These are phyloP conservation scores for Geotrupes spiniger DNA, from an alignment of 2,888 invertebrate genomes.

Conservation along the genomic window DNA sequence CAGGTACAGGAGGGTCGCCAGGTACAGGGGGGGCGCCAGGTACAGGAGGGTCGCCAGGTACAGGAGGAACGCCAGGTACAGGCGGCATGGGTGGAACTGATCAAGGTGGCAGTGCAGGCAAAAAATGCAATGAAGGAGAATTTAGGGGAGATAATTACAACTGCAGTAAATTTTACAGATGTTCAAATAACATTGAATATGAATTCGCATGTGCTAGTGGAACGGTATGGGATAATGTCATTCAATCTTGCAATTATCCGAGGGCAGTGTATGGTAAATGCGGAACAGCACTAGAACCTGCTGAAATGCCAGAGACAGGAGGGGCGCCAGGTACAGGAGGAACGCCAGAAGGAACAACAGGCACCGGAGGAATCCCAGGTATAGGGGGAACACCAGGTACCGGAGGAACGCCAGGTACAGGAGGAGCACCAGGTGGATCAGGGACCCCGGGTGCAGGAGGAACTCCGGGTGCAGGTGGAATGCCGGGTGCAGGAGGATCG, in stretches of 20 bases:
- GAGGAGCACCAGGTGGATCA: constrained; percentile 17
- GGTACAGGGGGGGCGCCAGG: constrained; percentile 15
- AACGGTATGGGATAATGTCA: constrained; percentile 23
- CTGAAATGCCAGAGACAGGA: not conserved
- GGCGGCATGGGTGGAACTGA: not conserved
- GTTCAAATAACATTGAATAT: not conserved
- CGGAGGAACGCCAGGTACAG: constrained; percentile 15
- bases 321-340: too few species aligned
- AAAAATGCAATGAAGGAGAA: not conserved
- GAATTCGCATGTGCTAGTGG: not conserved
- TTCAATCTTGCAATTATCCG: constrained; percentile 19
- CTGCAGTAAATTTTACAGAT: not conserved
- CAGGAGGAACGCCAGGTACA: constrained; percentile 7
- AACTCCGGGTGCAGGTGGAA: constrained; percentile 6
- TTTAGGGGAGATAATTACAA: not conserved
- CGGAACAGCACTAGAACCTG: constrained; percentile 18
- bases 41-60: constrained; percentile 15
- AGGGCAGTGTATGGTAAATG: constrained; percentile 19
- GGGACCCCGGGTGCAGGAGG: constrained; percentile 20
- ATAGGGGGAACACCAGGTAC: constrained; percentile 1
- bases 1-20: constrained; percentile 7
- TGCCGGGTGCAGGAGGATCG: constrained; percentile 1
- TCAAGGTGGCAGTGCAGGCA: not conserved
- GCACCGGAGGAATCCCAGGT: constrained; percentile 11
- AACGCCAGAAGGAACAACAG: constrained; percentile 24